A percentile compares a stretch with the other conserved stretches of the same genome.
Evolutionary conservation across 2,888 invertebrate genomes (phyloP).

Genomic region (Sarcophaga subvicina): DNA sequence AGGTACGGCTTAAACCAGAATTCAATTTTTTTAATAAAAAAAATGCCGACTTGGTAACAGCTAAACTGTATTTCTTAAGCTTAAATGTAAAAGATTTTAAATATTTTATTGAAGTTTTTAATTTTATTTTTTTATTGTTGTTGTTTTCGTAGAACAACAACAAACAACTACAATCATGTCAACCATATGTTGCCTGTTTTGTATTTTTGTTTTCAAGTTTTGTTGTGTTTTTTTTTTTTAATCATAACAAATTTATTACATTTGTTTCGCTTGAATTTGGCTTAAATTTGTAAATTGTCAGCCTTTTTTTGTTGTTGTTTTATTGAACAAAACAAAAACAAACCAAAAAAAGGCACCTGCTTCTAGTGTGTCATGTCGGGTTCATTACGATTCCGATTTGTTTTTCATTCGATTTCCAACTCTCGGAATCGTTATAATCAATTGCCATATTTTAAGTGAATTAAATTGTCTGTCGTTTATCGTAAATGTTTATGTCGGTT

Average conservation of each 20-base stretch:
- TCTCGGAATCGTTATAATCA: conserved; percentile 42
- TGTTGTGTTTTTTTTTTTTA: conserved; percentile 36
- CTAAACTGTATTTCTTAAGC: too few species aligned
- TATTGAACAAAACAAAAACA: neutral
- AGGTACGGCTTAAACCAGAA: too few species aligned
- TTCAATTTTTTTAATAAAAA: too few species aligned
- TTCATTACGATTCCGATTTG: neutral
- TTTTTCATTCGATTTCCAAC: conserved; percentile 28
- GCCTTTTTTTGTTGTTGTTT: neutral
- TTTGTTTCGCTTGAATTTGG: conserved; percentile 34
- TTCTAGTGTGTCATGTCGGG: conserved; percentile 2
- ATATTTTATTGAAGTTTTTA: neutral
- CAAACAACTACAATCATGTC: conserved; percentile 47
- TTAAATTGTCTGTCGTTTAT: conserved; percentile 58
- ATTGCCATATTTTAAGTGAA: conserved; percentile 60
- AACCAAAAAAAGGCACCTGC: conserved; percentile 58
- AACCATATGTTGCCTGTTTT: conserved; percentile 57
- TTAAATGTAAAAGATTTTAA: too few species aligned
- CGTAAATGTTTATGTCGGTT: conserved; percentile 52
- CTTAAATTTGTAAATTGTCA: conserved; percentile 24
- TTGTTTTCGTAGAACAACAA: neutral
- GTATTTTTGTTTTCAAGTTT: neutral
- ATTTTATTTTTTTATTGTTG: conserved; percentile 12
- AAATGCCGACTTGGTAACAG: too few species aligned
- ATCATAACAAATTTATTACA: conserved; percentile 7